Base-by-base conservation (phyloP, 2,113 vertebrate species). In the Hipposideros armiger region DNA sequence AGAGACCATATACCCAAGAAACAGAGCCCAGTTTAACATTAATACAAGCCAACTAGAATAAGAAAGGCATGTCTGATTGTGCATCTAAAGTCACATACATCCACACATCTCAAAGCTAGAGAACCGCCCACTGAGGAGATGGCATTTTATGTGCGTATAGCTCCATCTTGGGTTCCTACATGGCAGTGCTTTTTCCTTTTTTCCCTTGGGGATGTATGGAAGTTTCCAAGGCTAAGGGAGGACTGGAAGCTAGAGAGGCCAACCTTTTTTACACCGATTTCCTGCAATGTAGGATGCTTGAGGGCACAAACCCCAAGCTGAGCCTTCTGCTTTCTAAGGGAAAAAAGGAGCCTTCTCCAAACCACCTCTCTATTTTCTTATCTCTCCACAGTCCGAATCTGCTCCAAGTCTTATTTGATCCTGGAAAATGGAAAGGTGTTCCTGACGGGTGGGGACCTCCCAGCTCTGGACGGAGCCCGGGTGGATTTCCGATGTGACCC, bases 361-460 rank as follows among this genome's bases (percentile, higher is more conserved):
- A 85, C 78, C 0, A 67, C 81, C 40, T 96, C 58, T 77, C 95
- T 91, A 67, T 97, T 78, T 96, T 92, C 90, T 52, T 87, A 0
- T 97, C 89, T 95, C 95, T 97, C 92, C 85, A 86, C 98, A 99
- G 99, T 99, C 98, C 98, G 99, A 95, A 99, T 99, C 91, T 99
- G 99, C 91, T 98, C 99, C 13, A 98, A 99, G 84, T 99, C 99
- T 87, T 99, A 99, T 98, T 98, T 99, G 74, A 99, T 99, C 85
- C 98, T 99, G 98, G 99, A 99, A 98, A 99, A 99, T n/a, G 99
- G 99, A 52, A 98, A 98, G 30, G 99, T 99, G 96, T 96, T 96
- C 32, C 97, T 97, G 30, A 98, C 97, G 89, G 98, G 98, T 13
- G 98, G 8, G 99, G 99, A 93, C 98, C 97, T 98, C 86, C 98